Conservation (phyloP, 2,113 vertebrate genomes). For the Lycaon pictus region DNA sequence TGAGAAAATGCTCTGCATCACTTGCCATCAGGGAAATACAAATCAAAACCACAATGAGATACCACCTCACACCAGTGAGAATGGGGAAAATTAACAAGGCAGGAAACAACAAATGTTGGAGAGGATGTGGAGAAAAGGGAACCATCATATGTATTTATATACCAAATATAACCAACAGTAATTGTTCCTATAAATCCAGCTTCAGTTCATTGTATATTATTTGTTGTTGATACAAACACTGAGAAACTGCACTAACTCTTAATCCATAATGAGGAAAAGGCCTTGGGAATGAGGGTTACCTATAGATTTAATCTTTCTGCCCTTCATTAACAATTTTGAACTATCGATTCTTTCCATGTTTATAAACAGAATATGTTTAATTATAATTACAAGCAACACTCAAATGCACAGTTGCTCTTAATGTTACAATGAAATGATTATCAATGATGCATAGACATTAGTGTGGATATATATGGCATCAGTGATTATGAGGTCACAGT, state of each 20-base stretch:
- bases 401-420: constrained; percentile 41
- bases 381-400: constrained; percentile 68
- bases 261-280: constrained; percentile 56
- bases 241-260: constrained; percentile 62
- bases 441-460: constrained; percentile 4
- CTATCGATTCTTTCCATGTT: constrained; percentile 54
- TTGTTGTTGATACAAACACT: constrained; percentile 40
- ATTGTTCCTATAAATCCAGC: constrained; percentile 66
- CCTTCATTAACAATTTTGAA: constrained; percentile 69
- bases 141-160: constrained; percentile 61
- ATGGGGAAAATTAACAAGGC: too few relatives aligned
- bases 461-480: not conserved
- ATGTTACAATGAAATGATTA: constrained; percentile 49
- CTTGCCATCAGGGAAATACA: too few relatives aligned
- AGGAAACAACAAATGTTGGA: too few relatives aligned
- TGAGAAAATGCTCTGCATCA: too few relatives aligned
- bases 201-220: constrained; percentile 48
- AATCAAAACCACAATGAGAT: too few relatives aligned
- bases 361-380: constrained; percentile 43
- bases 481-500: not conserved
- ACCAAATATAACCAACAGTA: constrained; percentile 47
- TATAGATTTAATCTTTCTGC: constrained; percentile 55
- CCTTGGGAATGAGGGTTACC: constrained; percentile 26
- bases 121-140: too few relatives aligned
- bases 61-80: too few relatives aligned